These are phyloP conservation scores for Danio jaintianensis DNA, from an alignment of 2,797 vertebrate genomes.

Conservation along the genomic window DNA sequence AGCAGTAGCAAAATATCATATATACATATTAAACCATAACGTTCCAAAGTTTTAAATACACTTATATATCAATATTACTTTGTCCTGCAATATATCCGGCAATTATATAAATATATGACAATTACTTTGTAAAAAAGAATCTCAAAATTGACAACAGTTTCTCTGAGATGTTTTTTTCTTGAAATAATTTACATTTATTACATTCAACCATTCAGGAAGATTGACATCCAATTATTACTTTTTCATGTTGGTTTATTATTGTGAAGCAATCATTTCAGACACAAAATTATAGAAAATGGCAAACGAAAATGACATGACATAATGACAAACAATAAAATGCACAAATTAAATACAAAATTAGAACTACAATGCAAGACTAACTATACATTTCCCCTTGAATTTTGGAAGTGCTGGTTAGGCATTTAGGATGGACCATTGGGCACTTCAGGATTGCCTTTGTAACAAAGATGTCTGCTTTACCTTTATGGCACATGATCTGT, in stretches of 20 bases:
- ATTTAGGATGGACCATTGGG: conserved; percentile 12
- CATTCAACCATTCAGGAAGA: neutral
- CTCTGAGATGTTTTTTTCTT: neutral
- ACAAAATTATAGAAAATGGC: neutral
- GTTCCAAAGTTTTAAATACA: too few relatives aligned
- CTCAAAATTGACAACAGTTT: neutral
- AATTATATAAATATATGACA: too few relatives aligned
- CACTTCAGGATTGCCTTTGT: conserved; percentile 17
- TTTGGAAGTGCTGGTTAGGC: conserved; percentile 15
- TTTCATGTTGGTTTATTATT: neutral
- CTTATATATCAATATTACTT: neutral
- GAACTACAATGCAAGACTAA: neutral
- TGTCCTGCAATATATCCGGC: neutral
- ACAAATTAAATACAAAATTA: neutral
- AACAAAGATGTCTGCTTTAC: conserved; percentile 50
- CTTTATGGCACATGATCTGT: conserved; percentile 4
- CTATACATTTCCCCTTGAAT: conserved; percentile 1
- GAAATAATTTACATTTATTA: neutral
- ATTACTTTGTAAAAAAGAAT: neutral
- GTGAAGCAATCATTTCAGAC: neutral
- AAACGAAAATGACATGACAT: neutral
- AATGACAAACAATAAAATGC: neutral
- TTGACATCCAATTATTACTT: conserved; percentile 2
- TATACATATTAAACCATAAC: too few relatives aligned
- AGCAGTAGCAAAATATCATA: too few relatives aligned